A percentile compares a stretch with the other conserved stretches of the same genome.
phyloP scores from a whole-genome alignment of 2,888 invertebrate species.

The Pomacea canaliculata region DNA sequence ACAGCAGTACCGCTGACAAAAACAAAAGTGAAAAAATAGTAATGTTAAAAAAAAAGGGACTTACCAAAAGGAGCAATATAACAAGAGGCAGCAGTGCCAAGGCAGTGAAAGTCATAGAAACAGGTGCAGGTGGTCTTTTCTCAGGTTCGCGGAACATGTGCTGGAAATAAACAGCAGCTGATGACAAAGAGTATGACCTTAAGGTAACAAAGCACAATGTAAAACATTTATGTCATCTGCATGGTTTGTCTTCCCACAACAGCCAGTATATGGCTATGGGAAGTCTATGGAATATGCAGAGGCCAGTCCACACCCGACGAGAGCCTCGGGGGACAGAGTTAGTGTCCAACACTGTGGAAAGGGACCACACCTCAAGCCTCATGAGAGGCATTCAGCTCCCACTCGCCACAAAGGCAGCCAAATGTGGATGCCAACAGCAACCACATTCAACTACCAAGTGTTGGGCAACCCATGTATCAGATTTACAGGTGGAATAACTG shows the following conservation, averaged over 20 bases:
- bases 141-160: constrained; percentile 94
- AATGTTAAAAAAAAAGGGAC: constrained; percentile 35
- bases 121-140: constrained; percentile 86
- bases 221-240: background rate
- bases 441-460: background rate
- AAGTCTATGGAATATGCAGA: constrained; percentile 5
- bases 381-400: background rate
- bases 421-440: background rate
- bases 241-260: background rate
- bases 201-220: background rate
- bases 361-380: background rate
- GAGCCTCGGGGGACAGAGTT: background rate
- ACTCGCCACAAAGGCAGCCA: constrained; percentile 1
- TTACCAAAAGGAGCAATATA: constrained; percentile 79
- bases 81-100: constrained; percentile 85
- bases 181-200: background rate
- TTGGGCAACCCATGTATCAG: background rate
- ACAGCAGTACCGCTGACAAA: no score
- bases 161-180: constrained; percentile 41
- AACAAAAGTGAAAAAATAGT: no score
- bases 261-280: background rate
- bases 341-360: constrained; percentile 5
- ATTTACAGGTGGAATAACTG: no score
- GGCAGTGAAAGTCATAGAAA: constrained; percentile 91
- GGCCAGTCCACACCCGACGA: background rate